Percentiles rank a stretch among this genome's conserved stretches.
phyloP scores from a whole-genome alignment of 1,140 invertebrate species.

The Brachionus koreanus region DNA sequence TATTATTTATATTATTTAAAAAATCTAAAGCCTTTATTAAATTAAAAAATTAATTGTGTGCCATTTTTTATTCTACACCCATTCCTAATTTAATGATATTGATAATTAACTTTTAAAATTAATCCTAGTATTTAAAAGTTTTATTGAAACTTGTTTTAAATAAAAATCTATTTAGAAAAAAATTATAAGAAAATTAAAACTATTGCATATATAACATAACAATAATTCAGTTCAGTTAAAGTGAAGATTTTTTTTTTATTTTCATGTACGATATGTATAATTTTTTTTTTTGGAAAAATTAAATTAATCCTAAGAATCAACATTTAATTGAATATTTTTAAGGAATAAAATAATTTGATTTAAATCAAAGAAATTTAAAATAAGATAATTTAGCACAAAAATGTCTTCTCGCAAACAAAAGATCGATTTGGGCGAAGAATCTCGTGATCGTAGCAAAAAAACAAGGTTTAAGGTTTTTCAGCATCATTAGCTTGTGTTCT shows the following conservation, averaged over 20 bases:
- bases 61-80: no score
- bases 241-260: not conserved
- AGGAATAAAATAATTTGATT: not conserved
- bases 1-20: no score
- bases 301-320: not conserved
- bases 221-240: not conserved
- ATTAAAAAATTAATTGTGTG: no score
- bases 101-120: no score
- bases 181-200: not conserved
- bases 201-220: not conserved
- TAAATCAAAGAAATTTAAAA: not conserved
- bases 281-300: not conserved
- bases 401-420: slow-evolving; percentile 42
- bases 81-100: no score
- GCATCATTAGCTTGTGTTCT: not conserved
- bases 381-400: not conserved
- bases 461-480: not conserved
- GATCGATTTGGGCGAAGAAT: slow-evolving; percentile 25
- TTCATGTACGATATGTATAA: not conserved
- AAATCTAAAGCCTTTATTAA: no score
- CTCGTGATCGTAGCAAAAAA: slow-evolving; percentile 10
- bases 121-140: no score
- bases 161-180: not conserved
- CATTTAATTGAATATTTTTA: not conserved
- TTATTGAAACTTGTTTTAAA: no score